Percentiles rank a stretch among this genome's conserved stretches.
Conservation (phyloP, 2,113 vertebrate genomes). For the Cisticola juncidis region DNA sequence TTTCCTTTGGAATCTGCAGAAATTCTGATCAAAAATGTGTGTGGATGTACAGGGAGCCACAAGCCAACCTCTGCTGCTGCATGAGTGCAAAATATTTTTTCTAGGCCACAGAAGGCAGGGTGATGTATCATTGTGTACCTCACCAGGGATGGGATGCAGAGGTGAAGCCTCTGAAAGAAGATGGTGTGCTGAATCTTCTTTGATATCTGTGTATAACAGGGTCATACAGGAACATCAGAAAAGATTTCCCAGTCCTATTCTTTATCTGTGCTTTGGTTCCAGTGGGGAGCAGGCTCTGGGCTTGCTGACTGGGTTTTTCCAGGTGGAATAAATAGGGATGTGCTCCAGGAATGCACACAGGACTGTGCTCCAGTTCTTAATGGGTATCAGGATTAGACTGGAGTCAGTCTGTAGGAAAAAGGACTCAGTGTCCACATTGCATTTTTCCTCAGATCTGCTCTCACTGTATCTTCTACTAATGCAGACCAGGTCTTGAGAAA, state of each 20-base stretch:
- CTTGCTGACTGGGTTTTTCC: neutral
- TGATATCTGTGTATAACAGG: neutral
- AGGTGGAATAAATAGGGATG: accelerated
- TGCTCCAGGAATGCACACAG: neutral
- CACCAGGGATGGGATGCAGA: neutral
- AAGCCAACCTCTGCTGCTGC: neutral
- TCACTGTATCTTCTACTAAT: neutral
- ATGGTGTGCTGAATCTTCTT: neutral
- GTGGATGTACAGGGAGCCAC: neutral
- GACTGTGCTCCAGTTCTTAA: neutral
- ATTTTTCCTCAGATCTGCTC: neutral
- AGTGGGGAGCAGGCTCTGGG: neutral
- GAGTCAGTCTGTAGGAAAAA: neutral
- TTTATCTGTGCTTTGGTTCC: accelerated
- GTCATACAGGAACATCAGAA: neutral
- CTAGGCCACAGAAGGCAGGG: neutral
- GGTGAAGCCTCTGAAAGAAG: neutral
- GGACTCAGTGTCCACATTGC: neutral
- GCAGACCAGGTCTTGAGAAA: neutral
- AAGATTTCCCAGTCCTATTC: accelerated
- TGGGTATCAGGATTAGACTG: too few relatives aligned
- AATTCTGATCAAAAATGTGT: neutral
- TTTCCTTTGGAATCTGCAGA: neutral
- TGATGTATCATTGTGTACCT: neutral
- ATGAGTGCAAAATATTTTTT: neutral